These are phyloP conservation scores for Diacarnus erythraeanus DNA, from an alignment of 37 sponge, comb jelly and placozoan species.

Conservation along the genomic window DNA sequence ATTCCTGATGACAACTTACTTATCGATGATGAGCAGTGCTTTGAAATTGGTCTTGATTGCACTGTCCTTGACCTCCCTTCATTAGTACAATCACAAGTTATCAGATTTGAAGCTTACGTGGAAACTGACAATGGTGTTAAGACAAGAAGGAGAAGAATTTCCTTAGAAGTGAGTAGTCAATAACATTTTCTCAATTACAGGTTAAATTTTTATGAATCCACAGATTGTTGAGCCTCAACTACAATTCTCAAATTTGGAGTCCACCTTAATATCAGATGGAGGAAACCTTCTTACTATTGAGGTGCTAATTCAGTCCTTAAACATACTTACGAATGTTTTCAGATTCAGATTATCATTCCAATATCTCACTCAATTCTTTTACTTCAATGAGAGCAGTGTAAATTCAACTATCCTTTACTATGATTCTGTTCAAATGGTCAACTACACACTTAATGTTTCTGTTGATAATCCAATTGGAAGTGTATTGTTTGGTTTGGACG, in stretches of 20 bases:
- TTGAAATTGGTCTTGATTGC: slow-evolving; percentile 6
- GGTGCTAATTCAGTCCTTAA: no score
- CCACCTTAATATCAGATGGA: no score
- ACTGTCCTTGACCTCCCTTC: not conserved
- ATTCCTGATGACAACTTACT: not conserved
- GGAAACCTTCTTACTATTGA: no score
- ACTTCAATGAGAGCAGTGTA: not conserved
- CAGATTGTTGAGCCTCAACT: no score
- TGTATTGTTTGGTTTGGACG: not conserved
- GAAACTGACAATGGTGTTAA: not conserved
- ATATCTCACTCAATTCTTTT: not conserved
- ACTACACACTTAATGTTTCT: not conserved
- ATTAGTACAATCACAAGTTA: not conserved
- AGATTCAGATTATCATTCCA: no score
- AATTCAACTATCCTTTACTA: not conserved
- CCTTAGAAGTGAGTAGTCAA: no score
- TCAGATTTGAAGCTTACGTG: not conserved
- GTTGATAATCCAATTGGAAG: not conserved
- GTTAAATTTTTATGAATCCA: no score
- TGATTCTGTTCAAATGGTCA: not conserved
- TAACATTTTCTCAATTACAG: no score
- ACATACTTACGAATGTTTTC: no score
- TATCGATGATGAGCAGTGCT: not conserved
- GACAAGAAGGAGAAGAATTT: not conserved
- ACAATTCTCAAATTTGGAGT: no score